phyloP scores from a whole-genome alignment of 2,888 invertebrate species.

The Torymus auratus region DNA sequence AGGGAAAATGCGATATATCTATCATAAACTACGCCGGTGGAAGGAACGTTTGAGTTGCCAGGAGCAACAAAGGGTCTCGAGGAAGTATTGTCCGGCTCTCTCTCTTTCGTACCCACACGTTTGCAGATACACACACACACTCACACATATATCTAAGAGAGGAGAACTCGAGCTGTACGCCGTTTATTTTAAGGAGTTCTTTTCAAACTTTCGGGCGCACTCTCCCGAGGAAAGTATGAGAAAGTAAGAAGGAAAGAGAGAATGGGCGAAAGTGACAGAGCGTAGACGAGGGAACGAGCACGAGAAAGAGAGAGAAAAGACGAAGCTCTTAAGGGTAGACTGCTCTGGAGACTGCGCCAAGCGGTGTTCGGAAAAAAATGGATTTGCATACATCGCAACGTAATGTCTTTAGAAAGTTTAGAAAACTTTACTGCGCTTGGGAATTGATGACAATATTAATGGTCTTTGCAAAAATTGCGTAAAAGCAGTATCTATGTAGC shows the following conservation, averaged over 20 bases:
- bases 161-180: constrained; percentile 46
- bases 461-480: too few species aligned
- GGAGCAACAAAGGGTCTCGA: constrained; percentile 44
- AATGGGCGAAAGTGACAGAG: constrained; percentile 41
- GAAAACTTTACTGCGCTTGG: too few species aligned
- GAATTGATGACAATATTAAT: too few species aligned
- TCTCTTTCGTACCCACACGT: too few species aligned
- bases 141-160: constrained; percentile 4
- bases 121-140: constrained; percentile 7
- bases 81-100: constrained; percentile 28
- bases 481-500: too few species aligned
- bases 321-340: constrained; percentile 41
- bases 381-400: too few species aligned
- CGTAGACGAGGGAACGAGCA: constrained; percentile 35
- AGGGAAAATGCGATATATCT: constrained; percentile 42
- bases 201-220: constrained; percentile 66
- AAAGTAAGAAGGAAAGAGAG: constrained; percentile 40
- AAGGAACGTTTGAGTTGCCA: constrained; percentile 44
- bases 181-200: constrained; percentile 73
- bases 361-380: constrained; percentile 30
- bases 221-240: constrained; percentile 23
- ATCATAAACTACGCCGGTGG: constrained; percentile 47
- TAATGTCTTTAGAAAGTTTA: too few species aligned
- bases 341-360: constrained; percentile 40
- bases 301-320: constrained; percentile 3